Percentiles rank a stretch among this genome's conserved stretches.
These are phyloP conservation scores for Piscicola geometra DNA, from an alignment of 2,888 invertebrate species.

Conservation along the genomic window DNA sequence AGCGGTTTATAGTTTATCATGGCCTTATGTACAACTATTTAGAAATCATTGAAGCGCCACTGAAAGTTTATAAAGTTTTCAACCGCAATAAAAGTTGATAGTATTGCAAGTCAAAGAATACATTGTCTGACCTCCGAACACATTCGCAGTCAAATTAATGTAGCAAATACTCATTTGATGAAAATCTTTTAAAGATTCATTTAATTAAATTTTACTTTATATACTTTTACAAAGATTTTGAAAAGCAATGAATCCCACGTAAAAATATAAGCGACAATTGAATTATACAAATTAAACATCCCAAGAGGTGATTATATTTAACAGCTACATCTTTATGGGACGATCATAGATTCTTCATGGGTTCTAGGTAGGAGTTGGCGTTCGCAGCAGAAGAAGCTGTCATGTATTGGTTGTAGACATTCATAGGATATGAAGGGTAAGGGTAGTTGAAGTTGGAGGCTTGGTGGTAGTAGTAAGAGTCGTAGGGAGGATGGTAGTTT, in stretches of 20 bases:
- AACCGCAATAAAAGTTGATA: not conserved
- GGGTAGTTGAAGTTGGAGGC: conserved; percentile 10
- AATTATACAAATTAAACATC: too few species aligned
- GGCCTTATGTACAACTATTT: not conserved
- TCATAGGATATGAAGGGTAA: conserved; percentile 9
- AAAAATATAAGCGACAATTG: not conserved
- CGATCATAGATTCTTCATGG: conserved; percentile 29
- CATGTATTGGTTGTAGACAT: conserved; percentile 30
- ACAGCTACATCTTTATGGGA: not conserved
- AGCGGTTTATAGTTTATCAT: too few species aligned
- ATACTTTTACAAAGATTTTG: not conserved
- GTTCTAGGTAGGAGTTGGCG: conserved; percentile 18
- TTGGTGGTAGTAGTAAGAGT: conserved; percentile 29
- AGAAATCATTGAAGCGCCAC: not conserved
- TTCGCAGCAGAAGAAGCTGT: not conserved
- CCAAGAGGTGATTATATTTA: not conserved
- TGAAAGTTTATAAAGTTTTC: not conserved
- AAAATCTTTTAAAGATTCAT: too few species aligned
- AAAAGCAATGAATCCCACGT: not conserved
- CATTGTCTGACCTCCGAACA: too few species aligned
- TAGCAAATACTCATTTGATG: too few species aligned
- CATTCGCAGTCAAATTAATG: too few species aligned
- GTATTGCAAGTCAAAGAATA: too few species aligned
- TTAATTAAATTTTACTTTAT: too few species aligned
- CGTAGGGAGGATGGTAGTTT: conserved; percentile 19